Base-by-base conservation (phyloP, 2,113 vertebrate species). In the Ursus arctos region DNA sequence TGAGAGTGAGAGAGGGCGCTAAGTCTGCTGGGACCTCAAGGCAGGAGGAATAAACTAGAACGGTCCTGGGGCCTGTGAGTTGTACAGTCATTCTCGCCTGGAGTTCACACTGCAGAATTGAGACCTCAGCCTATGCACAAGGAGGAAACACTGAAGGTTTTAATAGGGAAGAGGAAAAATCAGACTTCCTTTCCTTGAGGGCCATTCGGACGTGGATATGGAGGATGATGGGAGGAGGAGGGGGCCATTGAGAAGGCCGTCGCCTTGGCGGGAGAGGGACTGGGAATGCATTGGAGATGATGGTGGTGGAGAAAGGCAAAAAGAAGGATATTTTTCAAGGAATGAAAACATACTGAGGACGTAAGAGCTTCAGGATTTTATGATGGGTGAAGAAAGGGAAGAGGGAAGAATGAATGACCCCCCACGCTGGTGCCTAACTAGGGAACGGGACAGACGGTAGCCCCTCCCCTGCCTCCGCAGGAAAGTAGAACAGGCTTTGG, bases 301-400 rank as follows among this genome's bases (percentile, higher is more conserved):
- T 67, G 26, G 28, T 82, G n/a, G 19, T 43, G 24, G 11, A 28
- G 13, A 49, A 5, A 55, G 31, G 9, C 47, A 67, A 63, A 65
- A 90, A 63, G 8, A 91, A 61, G 40, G 63, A 63, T 5, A 53
- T 71, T 93, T 93, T 31, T 49, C 36, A 94, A 61, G 72, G 15
- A 14, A 24, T n/a, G 57, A 92, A 71, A 59, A 40, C 51, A 61
- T 36, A 71, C 22, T 55, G 53, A 77, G 53, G 14, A 82, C 16
- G 33, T 21, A 63, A 71, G 15, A 67, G 14, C 43, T 71, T 76
- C 28, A 69, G 49, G 53, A 61, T 82, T 86, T 83, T 87, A 55
- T 80, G 51, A 63, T 4, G 43, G 61, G 36, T 40, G 6, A 87
- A 53, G 24, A 71, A 47, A 69, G 63, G 33, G 33, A 47, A 82